Base-by-base conservation (phyloP, 2,797 vertebrate genomes). In the Diglossa cyanea region DNA sequence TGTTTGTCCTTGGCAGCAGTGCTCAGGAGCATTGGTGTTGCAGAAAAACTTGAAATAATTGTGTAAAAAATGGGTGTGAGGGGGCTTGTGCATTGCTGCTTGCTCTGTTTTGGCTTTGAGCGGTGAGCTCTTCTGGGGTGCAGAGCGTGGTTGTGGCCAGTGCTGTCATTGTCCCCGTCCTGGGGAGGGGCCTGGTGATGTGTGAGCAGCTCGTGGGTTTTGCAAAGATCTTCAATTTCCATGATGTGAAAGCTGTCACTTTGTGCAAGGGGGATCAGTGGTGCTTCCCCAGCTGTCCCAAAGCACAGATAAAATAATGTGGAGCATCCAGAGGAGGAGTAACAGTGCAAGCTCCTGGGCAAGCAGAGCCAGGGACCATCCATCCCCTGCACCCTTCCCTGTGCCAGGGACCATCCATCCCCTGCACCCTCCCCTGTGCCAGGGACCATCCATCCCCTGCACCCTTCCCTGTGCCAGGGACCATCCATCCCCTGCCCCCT, bases 311-410 rank as follows among this genome's bases (percentile, higher is more conserved):
- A 75, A 55, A 78, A 35, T 5, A 28, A 33, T 4, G 13, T 2
- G 17, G 48, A 44, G 14, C 8, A 6, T 17, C 6, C 2, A 7
- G 42, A 61, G 26, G 24, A 63, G 17, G 21, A 75, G 16, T 10
- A 48, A 25, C 7, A 1, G 19, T 9, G 37, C 0, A 2, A 25
- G 26, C 60, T 57, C 30, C 42, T 26, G 33, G 23, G 11, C 0
- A 1, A 66, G 33, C 0, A 0, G 35, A 78, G 37, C 23, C 0
- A 12, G 55, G 17, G 2, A 2, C 21, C 25, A 0, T 37, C 35
- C 0, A 0, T 1, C 8, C 13, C 40, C 25, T 44, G 1, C 15
- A 7, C 17, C 17, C 7, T 33, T 47, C 9, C n/a, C 42, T 65
- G 62, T n/a, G 62, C 40, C 40, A 9, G 17, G 51, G 15, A 2